These are phyloP conservation scores for Anhinga anhinga DNA, from an alignment of 2,113 vertebrate species.

Conservation along the genomic window DNA sequence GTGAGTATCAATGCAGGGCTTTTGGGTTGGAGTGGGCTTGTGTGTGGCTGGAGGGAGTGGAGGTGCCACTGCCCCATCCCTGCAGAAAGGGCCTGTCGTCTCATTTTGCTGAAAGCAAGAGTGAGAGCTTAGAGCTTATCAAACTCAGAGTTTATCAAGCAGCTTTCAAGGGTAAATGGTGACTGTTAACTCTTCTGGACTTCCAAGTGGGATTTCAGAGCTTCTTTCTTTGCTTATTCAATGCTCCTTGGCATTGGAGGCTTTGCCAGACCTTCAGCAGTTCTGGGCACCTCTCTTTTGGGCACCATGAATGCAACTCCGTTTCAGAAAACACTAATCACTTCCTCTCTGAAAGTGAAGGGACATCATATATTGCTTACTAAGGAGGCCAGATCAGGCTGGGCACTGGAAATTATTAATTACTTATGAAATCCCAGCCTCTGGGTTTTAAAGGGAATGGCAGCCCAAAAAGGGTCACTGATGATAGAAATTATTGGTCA, in stretches of 20 bases:
- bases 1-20: not conserved
- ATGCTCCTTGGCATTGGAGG: not conserved
- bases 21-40: not conserved
- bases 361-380: not conserved
- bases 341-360: not conserved
- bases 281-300: not conserved
- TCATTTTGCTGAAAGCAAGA: not conserved
- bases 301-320: not conserved
- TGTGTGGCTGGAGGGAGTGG: not conserved
- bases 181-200: not conserved
- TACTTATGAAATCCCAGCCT: not conserved
- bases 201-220: not conserved
- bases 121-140: not conserved
- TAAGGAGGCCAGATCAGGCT: not conserved
- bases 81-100: not conserved
- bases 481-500: not conserved
- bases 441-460: not conserved
- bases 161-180: not conserved
- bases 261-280: not conserved
- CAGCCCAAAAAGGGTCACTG: not conserved
- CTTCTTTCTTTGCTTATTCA: not conserved
- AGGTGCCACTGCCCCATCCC: not conserved
- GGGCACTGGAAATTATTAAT: not conserved
- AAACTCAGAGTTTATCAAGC: not conserved
- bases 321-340: not conserved